phyloP scores from a whole-genome alignment of 2,797 vertebrate species.

The Alosa sapidissima region DNA sequence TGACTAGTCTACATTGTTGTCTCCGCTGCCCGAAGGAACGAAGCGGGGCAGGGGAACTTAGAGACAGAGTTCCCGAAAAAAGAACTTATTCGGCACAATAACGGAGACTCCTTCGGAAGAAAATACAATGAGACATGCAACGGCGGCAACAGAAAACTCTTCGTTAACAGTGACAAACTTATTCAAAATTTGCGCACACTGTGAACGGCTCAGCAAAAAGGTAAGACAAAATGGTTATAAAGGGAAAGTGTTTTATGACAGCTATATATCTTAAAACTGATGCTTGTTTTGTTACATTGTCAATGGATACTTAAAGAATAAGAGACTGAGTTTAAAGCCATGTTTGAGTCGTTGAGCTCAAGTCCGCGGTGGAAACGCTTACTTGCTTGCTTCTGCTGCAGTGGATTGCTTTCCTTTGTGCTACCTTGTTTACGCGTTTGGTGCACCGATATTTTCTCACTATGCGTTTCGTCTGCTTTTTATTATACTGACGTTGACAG shows the following conservation, averaged over 20 bases:
- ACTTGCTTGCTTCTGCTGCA: constrained; percentile 46
- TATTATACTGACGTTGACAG: neutral
- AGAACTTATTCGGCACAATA: neutral
- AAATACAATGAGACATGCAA: constrained; percentile 77
- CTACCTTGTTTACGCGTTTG: constrained; percentile 64
- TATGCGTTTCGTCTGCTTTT: neutral
- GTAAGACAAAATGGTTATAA: constrained; percentile 59
- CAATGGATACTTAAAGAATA: neutral
- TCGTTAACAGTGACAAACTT: constrained; percentile 68
- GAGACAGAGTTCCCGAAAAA: neutral
- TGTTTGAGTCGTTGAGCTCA: neutral
- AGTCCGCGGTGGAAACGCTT: neutral
- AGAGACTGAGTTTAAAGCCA: neutral
- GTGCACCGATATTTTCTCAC: neutral
- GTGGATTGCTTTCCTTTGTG: constrained; percentile 65
- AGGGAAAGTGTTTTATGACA: neutral
- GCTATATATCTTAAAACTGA: neutral
- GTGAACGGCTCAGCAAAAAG: constrained; percentile 78
- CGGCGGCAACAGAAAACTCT: constrained; percentile 67
- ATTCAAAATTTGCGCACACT: constrained; percentile 77
- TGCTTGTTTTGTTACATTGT: neutral
- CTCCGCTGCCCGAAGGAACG: constrained; percentile 70
- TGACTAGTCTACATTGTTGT: constrained; percentile 62
- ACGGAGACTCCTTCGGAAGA: constrained; percentile 19
- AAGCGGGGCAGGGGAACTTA: constrained; percentile 53